Evolutionary conservation across 2,113 vertebrate species (phyloP), one percentile per base, ranked within the genome.

Genomic region (Agelaius phoeniceus): DNA sequence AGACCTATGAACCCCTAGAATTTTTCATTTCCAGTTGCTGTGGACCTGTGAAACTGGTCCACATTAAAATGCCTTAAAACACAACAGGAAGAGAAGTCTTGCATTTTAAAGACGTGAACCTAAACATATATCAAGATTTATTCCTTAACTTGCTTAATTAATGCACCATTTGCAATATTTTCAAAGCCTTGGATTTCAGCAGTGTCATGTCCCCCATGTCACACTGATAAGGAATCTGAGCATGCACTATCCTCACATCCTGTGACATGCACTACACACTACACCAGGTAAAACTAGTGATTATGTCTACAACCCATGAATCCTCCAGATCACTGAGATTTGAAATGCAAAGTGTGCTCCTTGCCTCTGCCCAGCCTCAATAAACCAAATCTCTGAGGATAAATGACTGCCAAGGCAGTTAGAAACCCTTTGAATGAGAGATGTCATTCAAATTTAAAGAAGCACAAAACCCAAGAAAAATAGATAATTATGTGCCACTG

Each of bases 311-410:
- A 61, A 26, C 1, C 30, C 16, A 15, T 28, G 24, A 85, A 76
- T 77, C 26, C 23, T 62, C 8, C 31, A 24, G 8, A 33, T 73
- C 1, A 1, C 30, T 69, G 26, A 54, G 43, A 39, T 1, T 91
- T 57, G 80, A 95, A 96, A 95, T 76, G 65, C 26, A 92, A 96
- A 96, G 44, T 24, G 27, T 76, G 24, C 51, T 94, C 62, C 12
- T 24, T 93, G 35, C 39, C 41, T 58, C 49, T 82, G 35, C 22
- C 44, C n/a, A 37, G 30, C 16, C 21, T n/a, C 33, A 93, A 48
- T 20, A 93, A 93, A 48, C 12, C 9, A 83, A 92, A 88, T 86
- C 76, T 96, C 82, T 14, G 6, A 80, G 77, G 62, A 76, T 85
- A 90, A 96, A 96, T 41, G 59, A 87, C 51, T 93, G 54, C 41